A percentile compares a stretch with the other conserved stretches of the same genome.
These are phyloP conservation scores for Cantharis rufa DNA, from an alignment of 2,888 invertebrate species.

Conservation along the genomic window DNA sequence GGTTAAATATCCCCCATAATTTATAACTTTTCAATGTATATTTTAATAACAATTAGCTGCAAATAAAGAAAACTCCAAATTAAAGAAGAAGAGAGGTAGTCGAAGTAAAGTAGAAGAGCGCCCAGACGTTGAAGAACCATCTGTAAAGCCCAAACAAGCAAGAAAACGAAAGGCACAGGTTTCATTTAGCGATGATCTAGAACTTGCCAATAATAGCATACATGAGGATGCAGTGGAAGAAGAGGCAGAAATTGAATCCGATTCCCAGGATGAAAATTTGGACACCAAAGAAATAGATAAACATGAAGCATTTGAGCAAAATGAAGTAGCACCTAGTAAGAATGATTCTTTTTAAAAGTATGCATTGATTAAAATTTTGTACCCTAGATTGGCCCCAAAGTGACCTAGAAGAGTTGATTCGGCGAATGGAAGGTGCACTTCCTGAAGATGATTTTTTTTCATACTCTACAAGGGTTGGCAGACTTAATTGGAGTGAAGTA, in stretches of 20 bases:
- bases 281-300: not conserved
- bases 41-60: not conserved
- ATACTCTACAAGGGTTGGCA: conserved; percentile 53
- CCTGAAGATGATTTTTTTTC: conserved; percentile 56
- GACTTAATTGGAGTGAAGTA: conserved; percentile 57
- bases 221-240: not conserved
- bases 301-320: not conserved
- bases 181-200: not conserved
- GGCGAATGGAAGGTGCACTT: conserved; percentile 52
- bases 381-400: conserved; percentile 50
- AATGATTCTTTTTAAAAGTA: not conserved
- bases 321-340: not conserved
- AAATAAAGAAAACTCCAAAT: not conserved
- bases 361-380: not conserved
- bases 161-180: not conserved
- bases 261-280: not conserved
- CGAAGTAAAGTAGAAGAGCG: not conserved
- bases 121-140: not conserved
- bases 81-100: not conserved
- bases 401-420: conserved; percentile 54
- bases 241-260: not conserved
- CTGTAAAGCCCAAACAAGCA: not conserved
- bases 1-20: not conserved
- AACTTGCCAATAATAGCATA: not conserved
- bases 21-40: not conserved